Conservation (phyloP, 2,888 invertebrate genomes). For the Chromoteleia sp. region DNA sequence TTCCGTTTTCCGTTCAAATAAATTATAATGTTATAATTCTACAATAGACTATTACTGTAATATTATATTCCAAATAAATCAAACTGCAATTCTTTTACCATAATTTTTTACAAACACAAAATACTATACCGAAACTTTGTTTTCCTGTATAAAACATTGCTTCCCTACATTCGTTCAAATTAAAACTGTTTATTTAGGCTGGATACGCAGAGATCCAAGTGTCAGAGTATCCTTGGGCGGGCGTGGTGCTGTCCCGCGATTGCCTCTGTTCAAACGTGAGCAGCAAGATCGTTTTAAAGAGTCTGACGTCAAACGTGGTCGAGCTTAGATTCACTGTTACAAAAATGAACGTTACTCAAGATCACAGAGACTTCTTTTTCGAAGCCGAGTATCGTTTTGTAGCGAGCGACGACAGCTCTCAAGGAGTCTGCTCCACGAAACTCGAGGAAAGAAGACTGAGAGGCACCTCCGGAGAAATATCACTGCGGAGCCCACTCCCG, state of each 20-base stretch:
- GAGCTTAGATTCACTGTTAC: slow-evolving; percentile 91
- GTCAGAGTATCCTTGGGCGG: slow-evolving; percentile 82
- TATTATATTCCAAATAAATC: too few relatives aligned
- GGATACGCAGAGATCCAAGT: slow-evolving; percentile 77
- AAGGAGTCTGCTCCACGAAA: slow-evolving; percentile 87
- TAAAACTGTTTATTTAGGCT: slow-evolving; percentile 40
- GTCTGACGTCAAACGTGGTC: slow-evolving; percentile 89
- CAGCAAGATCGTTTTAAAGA: slow-evolving; percentile 88
- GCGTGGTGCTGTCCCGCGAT: slow-evolving; percentile 89
- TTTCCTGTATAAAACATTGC: too few relatives aligned
- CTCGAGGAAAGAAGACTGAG: slow-evolving; percentile 88
- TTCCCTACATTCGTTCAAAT: neutral
- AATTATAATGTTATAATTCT: too few relatives aligned
- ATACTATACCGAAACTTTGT: too few relatives aligned
- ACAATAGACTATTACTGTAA: too few relatives aligned
- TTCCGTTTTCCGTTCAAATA: too few relatives aligned
- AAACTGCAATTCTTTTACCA: too few relatives aligned
- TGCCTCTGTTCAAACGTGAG: slow-evolving; percentile 90
- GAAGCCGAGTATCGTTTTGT: slow-evolving; percentile 90
- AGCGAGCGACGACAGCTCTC: slow-evolving; percentile 84
- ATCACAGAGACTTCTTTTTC: slow-evolving; percentile 92
- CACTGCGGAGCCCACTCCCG: slow-evolving; percentile 88
- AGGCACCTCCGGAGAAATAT: slow-evolving; percentile 91
- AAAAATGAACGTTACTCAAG: slow-evolving; percentile 92
- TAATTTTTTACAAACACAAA: too few relatives aligned